A percentile compares a stretch with the other conserved stretches of the same genome.
Conservation (phyloP, 2,797 vertebrate species). For the Alca torda region DNA sequence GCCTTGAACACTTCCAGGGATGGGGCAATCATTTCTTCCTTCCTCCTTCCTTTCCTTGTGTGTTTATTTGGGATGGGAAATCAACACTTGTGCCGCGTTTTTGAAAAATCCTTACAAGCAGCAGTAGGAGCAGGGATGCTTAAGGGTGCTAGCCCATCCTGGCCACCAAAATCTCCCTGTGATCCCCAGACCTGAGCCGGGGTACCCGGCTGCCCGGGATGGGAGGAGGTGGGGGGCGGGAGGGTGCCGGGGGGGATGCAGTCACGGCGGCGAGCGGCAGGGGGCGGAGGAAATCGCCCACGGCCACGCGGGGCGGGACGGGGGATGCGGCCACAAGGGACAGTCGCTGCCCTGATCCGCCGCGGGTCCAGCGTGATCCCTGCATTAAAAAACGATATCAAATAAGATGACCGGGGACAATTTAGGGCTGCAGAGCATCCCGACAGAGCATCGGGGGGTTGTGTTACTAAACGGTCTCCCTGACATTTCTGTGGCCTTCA, state of each 20-base stretch:
- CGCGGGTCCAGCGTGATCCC: neutral
- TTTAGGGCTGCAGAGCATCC: neutral
- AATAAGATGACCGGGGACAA: accelerated
- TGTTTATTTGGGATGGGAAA: neutral
- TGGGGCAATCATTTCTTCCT: neutral
- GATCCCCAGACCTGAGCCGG: neutral
- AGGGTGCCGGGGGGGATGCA: neutral
- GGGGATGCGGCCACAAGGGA: neutral
- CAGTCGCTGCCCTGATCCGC: neutral
- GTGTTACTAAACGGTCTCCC: neutral
- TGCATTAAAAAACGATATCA: neutral
- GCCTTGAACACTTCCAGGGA: neutral
- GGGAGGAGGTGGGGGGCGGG: too few relatives aligned
- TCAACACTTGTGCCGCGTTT: neutral
- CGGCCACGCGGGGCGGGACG: neutral
- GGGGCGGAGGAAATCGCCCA: neutral
- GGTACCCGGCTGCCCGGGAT: too few relatives aligned
- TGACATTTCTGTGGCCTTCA: neutral
- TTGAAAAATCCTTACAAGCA: neutral
- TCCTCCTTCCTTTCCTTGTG: neutral
- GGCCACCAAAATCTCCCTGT: neutral
- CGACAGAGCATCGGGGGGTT: neutral
- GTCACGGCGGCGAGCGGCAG: neutral
- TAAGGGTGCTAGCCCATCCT: neutral
- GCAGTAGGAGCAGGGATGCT: neutral